Evolutionary conservation across 2,888 invertebrate species (phyloP).

Genomic region (Drosophila birchii): DNA sequence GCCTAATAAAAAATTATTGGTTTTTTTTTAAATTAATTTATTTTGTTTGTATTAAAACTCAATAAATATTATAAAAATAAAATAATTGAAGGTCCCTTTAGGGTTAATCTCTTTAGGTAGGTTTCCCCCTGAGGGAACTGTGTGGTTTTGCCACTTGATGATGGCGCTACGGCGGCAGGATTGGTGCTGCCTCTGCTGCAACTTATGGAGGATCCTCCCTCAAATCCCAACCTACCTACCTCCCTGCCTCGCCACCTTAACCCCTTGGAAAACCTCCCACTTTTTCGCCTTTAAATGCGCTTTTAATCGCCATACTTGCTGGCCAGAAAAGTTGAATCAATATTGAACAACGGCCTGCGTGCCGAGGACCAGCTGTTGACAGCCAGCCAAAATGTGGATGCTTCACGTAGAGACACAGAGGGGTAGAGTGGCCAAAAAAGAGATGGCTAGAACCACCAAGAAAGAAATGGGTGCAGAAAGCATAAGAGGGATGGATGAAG

Average conservation of each 20-base stretch:
- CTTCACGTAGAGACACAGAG: constrained; percentile 57
- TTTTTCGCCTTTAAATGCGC: constrained; percentile 67
- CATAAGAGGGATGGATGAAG: constrained; percentile 5
- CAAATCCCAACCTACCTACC: background rate
- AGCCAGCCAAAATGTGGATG: constrained; percentile 55
- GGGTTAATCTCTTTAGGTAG: constrained; percentile 23
- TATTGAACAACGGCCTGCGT: constrained; percentile 74
- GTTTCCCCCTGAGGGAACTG: background rate
- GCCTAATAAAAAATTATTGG: too few relatives aligned
- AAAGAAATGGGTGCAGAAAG: background rate
- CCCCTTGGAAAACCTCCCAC: background rate
- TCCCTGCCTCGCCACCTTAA: background rate
- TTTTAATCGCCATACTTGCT: constrained; percentile 67
- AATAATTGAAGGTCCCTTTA: too few relatives aligned
- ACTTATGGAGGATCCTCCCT: constrained; percentile 39
- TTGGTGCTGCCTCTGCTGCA: constrained; percentile 42
- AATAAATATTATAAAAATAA: background rate
- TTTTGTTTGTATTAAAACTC: background rate
- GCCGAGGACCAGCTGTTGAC: constrained; percentile 71
- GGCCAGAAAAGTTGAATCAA: constrained; percentile 69
- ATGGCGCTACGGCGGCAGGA: background rate
- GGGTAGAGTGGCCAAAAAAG: background rate
- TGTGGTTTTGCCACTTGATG: constrained; percentile 16
- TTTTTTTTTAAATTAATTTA: background rate
- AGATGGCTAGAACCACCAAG: background rate